Evolutionary conservation across 2,113 vertebrate genomes (phyloP), one percentile per base, ranked within the genome.

Genomic region (Pycnonotus jocosus): DNA sequence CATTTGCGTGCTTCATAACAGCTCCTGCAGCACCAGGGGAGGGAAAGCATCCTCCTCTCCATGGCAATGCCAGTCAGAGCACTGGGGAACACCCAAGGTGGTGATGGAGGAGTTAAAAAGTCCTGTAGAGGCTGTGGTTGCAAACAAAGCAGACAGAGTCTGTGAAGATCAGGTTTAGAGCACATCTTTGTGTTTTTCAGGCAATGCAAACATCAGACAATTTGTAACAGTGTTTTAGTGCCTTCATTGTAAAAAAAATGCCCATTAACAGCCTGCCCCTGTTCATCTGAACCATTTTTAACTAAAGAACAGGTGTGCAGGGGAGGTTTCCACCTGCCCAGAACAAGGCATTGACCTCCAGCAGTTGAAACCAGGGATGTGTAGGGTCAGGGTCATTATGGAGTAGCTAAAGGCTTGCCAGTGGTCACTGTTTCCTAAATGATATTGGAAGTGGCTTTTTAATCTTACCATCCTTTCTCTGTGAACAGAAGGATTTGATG

Each of bases 1-100:
- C 5, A 8, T 65, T 35, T 51, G 37, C 8, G 2, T 3, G 17
- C n/a, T 21, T 76, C 8, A 0, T 31, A 25, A 3, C 18, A 11
- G 65, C 61, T 92, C 51, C 62, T n/a, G 54, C n/a, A 72, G 56
- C 2, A 6, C 3, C 10, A 23, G 28, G 21, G 25, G 20, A 73
- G 74, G 35, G 57, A 68, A 62, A 74, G 11, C 51, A 40, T 58
- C 35, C 48, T 54, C 24, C 11, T 42, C 23, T 57, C 7, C 31
- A 2, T 15, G 37, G 21, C 12, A 15, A 4, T 16, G 6, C 14
- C 50, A 47, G 15, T 13, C 11, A 10, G 57, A 35, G n/a, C 28
- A 5, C 3, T 47, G 30, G 22, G 30, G 33, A 57, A 10, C 23
- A 48, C 21, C n/a, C 51, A 35, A 13, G n/a, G n/a, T 44, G 51